Percentiles rank a stretch among this genome's conserved stretches.
These are phyloP conservation scores for Kuschelorhynchus macadamiae DNA, from an alignment of 2,888 invertebrate species.

Conservation along the genomic window DNA sequence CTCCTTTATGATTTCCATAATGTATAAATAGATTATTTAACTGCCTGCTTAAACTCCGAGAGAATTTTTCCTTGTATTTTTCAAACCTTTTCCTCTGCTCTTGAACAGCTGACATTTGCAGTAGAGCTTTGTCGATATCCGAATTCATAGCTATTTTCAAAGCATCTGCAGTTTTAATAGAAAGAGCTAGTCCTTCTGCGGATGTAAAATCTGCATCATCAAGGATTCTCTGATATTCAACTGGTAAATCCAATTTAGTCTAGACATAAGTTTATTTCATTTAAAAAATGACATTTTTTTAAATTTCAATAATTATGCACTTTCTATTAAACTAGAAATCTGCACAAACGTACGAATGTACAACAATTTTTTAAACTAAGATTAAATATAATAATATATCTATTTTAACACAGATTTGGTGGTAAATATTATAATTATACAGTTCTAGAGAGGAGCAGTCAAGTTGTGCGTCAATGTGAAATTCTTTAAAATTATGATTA, in stretches of 20 bases:
- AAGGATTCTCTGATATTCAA: constrained; percentile 77
- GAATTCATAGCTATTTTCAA: constrained; percentile 82
- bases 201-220: constrained; percentile 82
- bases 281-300: too few relatives aligned
- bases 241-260: constrained; percentile 80
- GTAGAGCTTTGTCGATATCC: constrained; percentile 75
- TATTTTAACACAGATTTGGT: too few relatives aligned
- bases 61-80: constrained; percentile 84
- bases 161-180: constrained; percentile 80
- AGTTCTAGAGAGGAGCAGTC: too few relatives aligned
- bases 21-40: constrained; percentile 96
- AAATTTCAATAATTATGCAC: too few relatives aligned
- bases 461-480: too few relatives aligned
- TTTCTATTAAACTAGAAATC: too few relatives aligned
- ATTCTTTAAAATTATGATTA: too few relatives aligned
- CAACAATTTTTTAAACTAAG: too few relatives aligned
- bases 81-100: constrained; percentile 86
- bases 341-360: too few relatives aligned
- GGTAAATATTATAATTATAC: too few relatives aligned
- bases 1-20: constrained; percentile 83
- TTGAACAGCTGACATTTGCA: constrained; percentile 81
- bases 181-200: constrained; percentile 74
- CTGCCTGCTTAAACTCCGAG: constrained; percentile 88
- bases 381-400: too few relatives aligned
- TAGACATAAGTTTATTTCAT: constrained; percentile 59